These are phyloP conservation scores for Papilio polyxenes DNA, from an alignment of 1,140 invertebrate species.

Conservation along the genomic window DNA sequence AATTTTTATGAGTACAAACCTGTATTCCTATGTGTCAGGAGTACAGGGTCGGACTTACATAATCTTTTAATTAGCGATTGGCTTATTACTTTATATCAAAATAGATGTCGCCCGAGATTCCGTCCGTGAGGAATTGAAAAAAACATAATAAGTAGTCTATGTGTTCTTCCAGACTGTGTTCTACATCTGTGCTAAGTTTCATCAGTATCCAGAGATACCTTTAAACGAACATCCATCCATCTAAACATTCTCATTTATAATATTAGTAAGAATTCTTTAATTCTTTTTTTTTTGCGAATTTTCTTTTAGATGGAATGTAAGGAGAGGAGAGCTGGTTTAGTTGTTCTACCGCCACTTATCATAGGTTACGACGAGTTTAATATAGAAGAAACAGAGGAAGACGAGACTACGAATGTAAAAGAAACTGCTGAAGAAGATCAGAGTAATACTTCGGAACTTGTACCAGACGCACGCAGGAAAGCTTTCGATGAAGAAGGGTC, in stretches of 20 bases:
- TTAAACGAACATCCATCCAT: too few species aligned
- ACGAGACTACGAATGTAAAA: background rate
- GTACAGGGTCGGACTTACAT: background rate
- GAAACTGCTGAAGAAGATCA: background rate
- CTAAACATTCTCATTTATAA: too few species aligned
- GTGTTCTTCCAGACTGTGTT: too few species aligned
- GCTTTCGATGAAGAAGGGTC: background rate
- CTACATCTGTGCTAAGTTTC: too few species aligned
- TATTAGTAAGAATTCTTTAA: background rate
- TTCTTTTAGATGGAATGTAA: slow-evolving; percentile 42
- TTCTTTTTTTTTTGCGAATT: background rate
- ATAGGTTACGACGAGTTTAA: slow-evolving; percentile 71
- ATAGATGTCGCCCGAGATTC: too few species aligned
- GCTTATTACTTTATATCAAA: background rate
- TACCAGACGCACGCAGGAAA: background rate
- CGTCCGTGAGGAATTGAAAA: too few species aligned
- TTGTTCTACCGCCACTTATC: slow-evolving; percentile 66
- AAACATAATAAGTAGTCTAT: too few species aligned
- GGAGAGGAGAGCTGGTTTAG: slow-evolving; percentile 59
- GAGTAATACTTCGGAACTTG: background rate
- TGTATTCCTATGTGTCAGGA: background rate
- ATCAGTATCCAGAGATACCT: too few species aligned
- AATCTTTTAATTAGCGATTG: too few species aligned
- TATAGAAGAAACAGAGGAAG: slow-evolving; percentile 39
- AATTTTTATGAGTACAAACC: too few species aligned